These are phyloP conservation scores for Glyptemys insculpta DNA, from an alignment of 2,797 vertebrate species.

Conservation along the genomic window DNA sequence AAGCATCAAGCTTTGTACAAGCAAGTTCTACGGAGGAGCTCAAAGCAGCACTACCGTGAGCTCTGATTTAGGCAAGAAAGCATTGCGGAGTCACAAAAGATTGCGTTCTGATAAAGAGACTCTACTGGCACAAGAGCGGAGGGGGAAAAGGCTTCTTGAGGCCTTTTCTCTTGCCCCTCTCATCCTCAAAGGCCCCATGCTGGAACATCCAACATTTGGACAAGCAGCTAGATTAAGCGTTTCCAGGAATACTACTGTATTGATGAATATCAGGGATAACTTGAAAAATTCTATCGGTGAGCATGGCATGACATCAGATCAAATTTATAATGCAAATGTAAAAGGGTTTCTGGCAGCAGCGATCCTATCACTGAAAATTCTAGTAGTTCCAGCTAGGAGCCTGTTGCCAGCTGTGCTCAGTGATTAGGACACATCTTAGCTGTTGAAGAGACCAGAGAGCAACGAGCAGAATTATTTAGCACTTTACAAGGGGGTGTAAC, in stretches of 20 bases:
- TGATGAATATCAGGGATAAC: background rate
- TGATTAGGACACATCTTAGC: background rate
- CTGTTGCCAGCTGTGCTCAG: background rate
- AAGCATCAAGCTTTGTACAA: background rate
- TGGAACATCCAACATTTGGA: background rate
- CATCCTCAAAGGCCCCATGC: background rate
- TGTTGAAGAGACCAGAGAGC: background rate
- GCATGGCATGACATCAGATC: background rate
- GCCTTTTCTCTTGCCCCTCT: background rate
- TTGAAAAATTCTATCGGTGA: background rate
- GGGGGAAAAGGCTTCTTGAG: background rate
- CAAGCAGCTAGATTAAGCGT: background rate
- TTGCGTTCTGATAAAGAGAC: fast-evolving
- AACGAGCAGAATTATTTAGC: background rate
- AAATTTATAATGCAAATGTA: background rate
- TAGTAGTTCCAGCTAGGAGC: background rate
- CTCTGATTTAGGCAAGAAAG: background rate
- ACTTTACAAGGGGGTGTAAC: background rate
- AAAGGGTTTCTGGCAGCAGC: constrained; percentile 53
- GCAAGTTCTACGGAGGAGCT: background rate
- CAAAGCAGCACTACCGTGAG: background rate
- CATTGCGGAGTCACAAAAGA: fast-evolving
- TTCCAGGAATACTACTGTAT: background rate
- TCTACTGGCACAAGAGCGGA: background rate
- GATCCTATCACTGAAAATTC: background rate